A percentile compares a stretch with the other conserved stretches of the same genome.
These are phyloP conservation scores for Tinea semifulvella DNA, from an alignment of 2,888 invertebrate genomes.

Conservation along the genomic window DNA sequence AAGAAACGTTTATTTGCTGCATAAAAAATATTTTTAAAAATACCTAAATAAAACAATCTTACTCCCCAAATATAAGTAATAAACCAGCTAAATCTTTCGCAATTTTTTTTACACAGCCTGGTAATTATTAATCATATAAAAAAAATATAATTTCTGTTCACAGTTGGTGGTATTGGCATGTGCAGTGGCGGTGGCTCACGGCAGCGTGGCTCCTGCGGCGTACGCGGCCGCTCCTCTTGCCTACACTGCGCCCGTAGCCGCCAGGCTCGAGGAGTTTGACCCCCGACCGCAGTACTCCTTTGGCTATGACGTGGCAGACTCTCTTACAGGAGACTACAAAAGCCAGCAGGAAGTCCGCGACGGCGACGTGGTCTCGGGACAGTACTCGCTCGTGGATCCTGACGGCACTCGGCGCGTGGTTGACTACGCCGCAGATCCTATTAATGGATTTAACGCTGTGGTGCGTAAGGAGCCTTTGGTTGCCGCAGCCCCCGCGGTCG, in stretches of 20 bases:
- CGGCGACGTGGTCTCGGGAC: conserved; percentile 61
- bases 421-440: conserved; percentile 47
- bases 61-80: no score
- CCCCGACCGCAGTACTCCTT: conserved; percentile 66
- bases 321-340: conserved; percentile 56
- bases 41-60: no score
- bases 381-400: conserved; percentile 49
- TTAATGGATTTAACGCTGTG: conserved; percentile 53
- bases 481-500: conserved; percentile 32
- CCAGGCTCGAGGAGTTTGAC: conserved; percentile 47
- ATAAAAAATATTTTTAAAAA: no score
- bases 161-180: conserved; percentile 54
- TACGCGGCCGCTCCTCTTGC: conserved; percentile 24
- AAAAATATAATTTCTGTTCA: conserved; percentile 13
- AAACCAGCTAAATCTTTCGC: conserved; percentile 14
- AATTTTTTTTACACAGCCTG: not conserved
- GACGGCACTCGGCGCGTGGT: conserved; percentile 52
- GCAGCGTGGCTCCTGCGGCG: conserved; percentile 43
- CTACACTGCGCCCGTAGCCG: conserved; percentile 17
- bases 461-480: conserved; percentile 43
- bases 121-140: no score
- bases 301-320: conserved; percentile 52
- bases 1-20: conserved; percentile 21
- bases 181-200: conserved; percentile 40
- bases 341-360: conserved; percentile 58